These are phyloP conservation scores for Varanus salvator DNA, from an alignment of 2,113 vertebrate genomes.

Conservation along the genomic window DNA sequence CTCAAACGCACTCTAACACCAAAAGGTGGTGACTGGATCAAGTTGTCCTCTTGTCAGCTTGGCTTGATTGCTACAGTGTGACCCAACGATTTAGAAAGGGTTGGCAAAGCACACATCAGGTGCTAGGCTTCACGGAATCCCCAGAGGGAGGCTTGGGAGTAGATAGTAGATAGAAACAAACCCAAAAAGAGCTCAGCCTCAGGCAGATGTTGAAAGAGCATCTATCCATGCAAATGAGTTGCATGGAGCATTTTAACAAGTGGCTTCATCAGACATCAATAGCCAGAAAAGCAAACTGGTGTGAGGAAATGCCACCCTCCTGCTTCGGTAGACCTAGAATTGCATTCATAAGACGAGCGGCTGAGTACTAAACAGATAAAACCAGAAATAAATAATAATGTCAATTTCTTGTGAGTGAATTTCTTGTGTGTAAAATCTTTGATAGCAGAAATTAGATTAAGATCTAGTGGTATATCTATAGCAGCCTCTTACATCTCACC, in stretches of 20 bases:
- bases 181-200: not conserved
- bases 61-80: not conserved
- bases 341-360: too few relatives aligned
- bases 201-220: not conserved
- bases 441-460: not conserved
- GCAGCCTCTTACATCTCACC: too few relatives aligned
- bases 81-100: not conserved
- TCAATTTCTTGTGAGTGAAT: not conserved
- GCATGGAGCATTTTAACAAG: too few relatives aligned
- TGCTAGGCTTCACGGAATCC: not conserved
- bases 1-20: not conserved
- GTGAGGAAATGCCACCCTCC: not conserved
- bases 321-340: not conserved
- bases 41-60: not conserved
- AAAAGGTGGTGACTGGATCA: not conserved
- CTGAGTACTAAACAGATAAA: not conserved
- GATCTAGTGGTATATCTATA: not conserved
- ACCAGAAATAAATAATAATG: not conserved
- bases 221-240: not conserved
- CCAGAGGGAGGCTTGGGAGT: not conserved
- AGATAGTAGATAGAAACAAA: not conserved
- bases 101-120: not conserved
- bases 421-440: not conserved
- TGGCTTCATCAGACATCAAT: not conserved
- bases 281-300: not conserved